A percentile compares a stretch with the other conserved stretches of the same genome.
Conservation (phyloP, 2,797 vertebrate species). For the Urosaurus nigricauda region DNA sequence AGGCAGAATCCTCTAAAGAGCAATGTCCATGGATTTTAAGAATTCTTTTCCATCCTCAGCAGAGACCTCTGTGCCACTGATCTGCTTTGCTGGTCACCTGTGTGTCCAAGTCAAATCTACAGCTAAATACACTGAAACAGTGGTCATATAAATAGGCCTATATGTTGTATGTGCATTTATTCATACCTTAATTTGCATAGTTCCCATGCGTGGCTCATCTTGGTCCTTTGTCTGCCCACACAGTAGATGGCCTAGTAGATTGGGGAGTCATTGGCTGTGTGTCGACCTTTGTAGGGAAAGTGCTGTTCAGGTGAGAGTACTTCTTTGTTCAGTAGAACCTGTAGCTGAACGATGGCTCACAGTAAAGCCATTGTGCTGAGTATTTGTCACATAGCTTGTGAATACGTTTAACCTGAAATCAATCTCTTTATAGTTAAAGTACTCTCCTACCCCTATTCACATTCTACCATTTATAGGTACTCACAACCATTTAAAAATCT, state of each 20-base stretch:
- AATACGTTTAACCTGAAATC: not conserved
- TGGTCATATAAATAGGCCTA: not conserved
- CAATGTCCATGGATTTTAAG: not conserved
- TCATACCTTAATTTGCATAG: not conserved
- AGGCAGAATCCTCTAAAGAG: not conserved
- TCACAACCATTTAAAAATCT: not conserved
- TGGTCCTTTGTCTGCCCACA: not conserved
- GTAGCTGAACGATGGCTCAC: not conserved
- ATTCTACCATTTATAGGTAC: too few species aligned
- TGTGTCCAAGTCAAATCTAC: not conserved
- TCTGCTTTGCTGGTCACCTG: not conserved
- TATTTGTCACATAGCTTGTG: not conserved
- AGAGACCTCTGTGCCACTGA: not conserved
- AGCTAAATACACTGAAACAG: not conserved
- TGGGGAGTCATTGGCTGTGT: too few species aligned
- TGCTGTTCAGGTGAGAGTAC: not conserved
- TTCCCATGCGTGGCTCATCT: not conserved
- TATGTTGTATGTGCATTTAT: not conserved
- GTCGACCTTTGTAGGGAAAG: not conserved
- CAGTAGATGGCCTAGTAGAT: too few species aligned
- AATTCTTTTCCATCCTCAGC: not conserved
- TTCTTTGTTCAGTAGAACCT: not conserved
- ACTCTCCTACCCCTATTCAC: not conserved
- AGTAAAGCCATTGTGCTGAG: not conserved
- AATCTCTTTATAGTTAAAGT: not conserved